phyloP scores from a whole-genome alignment of 2,797 vertebrate genomes.

The Mareca strepera region DNA sequence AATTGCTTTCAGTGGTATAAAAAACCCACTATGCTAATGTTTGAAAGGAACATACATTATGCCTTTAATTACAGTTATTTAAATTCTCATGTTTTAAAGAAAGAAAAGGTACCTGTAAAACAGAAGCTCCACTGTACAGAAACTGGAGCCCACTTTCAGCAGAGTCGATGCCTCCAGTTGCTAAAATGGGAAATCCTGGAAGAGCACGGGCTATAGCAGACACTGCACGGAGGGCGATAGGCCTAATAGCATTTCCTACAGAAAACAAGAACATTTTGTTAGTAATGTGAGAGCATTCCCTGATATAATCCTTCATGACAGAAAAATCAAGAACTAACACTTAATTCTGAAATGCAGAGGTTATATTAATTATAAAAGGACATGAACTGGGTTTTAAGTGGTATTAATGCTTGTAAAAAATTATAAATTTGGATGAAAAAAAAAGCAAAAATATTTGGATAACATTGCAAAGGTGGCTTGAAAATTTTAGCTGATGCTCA shows the following conservation, averaged over 20 bases:
- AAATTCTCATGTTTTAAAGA: neutral
- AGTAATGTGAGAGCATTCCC: neutral
- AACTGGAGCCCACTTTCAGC: constrained; percentile 93
- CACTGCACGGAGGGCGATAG: constrained; percentile 90
- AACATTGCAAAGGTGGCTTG: neutral
- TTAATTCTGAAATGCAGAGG: neutral
- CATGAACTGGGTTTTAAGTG: neutral
- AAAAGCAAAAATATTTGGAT: neutral
- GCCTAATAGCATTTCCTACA: constrained; percentile 90
- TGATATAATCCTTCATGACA: neutral
- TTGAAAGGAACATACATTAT: neutral
- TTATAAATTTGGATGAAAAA: neutral
- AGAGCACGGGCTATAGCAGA: constrained; percentile 86
- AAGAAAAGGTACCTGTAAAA: constrained; percentile 85
- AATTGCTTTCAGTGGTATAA: neutral
- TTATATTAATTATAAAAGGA: neutral
- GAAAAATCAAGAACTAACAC: neutral
- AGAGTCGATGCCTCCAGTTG: constrained; percentile 94
- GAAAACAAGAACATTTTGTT: neutral
- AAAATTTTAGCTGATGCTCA: constrained; percentile 42
- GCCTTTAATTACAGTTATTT: neutral
- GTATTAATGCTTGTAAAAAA: neutral
- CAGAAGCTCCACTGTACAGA: constrained; percentile 90
- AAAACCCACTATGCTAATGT: fast-evolving
- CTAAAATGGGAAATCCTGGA: constrained; percentile 90